Evolutionary conservation across 2,888 invertebrate genomes (phyloP).

Genomic region (Tridacna gigas): DNA sequence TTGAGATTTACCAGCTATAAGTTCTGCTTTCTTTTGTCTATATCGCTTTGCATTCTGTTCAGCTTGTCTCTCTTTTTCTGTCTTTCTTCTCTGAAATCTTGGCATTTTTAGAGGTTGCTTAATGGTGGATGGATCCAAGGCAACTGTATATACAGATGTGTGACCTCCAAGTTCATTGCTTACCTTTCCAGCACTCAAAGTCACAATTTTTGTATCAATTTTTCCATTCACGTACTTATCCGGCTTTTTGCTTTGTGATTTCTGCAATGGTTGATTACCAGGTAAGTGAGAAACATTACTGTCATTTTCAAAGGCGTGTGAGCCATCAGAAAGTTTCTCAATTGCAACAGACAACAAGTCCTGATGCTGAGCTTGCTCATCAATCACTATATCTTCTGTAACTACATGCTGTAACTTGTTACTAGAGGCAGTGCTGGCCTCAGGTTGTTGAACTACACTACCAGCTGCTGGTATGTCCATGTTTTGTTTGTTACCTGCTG

Average conservation of each 20-base stretch:
- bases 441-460: background rate
- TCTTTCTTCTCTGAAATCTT: conserved; percentile 33
- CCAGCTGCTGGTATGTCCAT: background rate
- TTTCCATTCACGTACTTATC: conserved; percentile 49
- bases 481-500: conserved; percentile 3
- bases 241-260: background rate
- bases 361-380: conserved; percentile 58
- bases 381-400: conserved; percentile 25
- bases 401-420: background rate
- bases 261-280: background rate
- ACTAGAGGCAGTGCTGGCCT: background rate
- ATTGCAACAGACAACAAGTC: conserved; percentile 64
- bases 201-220: conserved; percentile 51
- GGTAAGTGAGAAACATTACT: background rate
- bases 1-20: conserved; percentile 12
- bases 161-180: conserved; percentile 55
- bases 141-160: conserved; percentile 58
- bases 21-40: conserved; percentile 47
- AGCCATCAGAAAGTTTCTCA: conserved; percentile 44
- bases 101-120: conserved; percentile 53
- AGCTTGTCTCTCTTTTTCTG: conserved; percentile 55
- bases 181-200: conserved; percentile 53
- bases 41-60: conserved; percentile 48
- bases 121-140: conserved; percentile 52
- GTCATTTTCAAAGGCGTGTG: background rate